Percentiles rank a stretch among this genome's conserved stretches.
phyloP scores from a whole-genome alignment of 2,888 invertebrate genomes.

The Lasioglossum calceatum region DNA sequence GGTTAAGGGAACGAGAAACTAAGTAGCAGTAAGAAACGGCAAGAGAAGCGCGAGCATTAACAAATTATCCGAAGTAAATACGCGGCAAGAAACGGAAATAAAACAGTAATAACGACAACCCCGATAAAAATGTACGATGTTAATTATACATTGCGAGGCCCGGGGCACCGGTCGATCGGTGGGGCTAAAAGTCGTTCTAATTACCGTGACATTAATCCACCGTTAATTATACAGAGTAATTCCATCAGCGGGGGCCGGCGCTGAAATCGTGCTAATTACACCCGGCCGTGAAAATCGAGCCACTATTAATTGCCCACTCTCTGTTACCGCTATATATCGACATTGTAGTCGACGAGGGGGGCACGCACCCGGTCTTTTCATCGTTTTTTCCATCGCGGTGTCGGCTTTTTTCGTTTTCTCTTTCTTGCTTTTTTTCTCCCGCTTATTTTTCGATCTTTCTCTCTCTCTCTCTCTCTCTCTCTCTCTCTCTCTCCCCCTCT shows the following conservation, averaged over 20 bases:
- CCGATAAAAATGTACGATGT: slow-evolving; percentile 6
- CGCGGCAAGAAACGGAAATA: slow-evolving; percentile 9
- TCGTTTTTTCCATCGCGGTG: background rate
- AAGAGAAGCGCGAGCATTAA: background rate
- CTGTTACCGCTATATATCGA: slow-evolving; percentile 41
- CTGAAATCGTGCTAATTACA: slow-evolving; percentile 51
- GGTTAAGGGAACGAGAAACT: background rate
- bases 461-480: background rate
- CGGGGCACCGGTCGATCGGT: background rate
- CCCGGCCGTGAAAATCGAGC: slow-evolving; percentile 46
- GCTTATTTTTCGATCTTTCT: background rate
- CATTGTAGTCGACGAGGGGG: slow-evolving; percentile 35
- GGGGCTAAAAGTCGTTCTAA: slow-evolving; percentile 31
- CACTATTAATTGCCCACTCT: slow-evolving; percentile 59
- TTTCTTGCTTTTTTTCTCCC: background rate
- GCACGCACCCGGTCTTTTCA: background rate
- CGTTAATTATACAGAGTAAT: slow-evolving; percentile 29
- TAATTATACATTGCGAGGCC: background rate
- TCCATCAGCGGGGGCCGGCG: slow-evolving; percentile 1
- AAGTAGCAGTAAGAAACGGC: background rate
- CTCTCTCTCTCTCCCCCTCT: too few species aligned
- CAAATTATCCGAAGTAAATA: slow-evolving; percentile 12
- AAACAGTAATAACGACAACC: slow-evolving; percentile 17
- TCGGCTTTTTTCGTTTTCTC: background rate
- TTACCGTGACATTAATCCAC: slow-evolving; percentile 36